A percentile compares a stretch with the other conserved stretches of the same genome.
Evolutionary conservation across 2,797 vertebrate species (phyloP).

Genomic region (Hydrocynus forskahlii): DNA sequence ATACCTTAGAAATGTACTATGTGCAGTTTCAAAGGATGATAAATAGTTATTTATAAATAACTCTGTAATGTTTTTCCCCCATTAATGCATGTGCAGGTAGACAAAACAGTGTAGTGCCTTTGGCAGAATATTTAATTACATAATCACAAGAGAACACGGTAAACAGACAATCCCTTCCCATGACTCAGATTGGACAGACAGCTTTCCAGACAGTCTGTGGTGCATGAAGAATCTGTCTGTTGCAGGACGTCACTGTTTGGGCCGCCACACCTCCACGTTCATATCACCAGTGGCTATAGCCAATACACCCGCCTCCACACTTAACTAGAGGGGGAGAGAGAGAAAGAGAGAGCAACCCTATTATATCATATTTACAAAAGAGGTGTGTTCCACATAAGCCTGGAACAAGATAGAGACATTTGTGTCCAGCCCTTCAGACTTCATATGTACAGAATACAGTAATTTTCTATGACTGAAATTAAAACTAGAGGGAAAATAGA

Average conservation of each 20-base stretch:
- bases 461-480: too few relatives aligned
- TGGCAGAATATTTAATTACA: background rate
- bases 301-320: constrained; percentile 83
- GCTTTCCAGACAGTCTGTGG: background rate
- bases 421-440: too few relatives aligned
- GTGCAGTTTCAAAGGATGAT: background rate
- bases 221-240: background rate
- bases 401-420: too few relatives aligned
- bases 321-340: constrained; percentile 75
- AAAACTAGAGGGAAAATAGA: too few relatives aligned
- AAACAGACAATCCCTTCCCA: background rate
- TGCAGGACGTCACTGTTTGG: constrained; percentile 63
- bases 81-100: background rate
- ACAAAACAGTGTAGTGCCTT: background rate
- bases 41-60: constrained; percentile 3
- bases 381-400: background rate
- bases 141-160: background rate
- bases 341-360: background rate
- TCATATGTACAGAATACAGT: too few relatives aligned
- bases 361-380: too few relatives aligned
- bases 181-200: background rate
- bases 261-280: constrained; percentile 86
- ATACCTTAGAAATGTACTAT: background rate
- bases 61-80: background rate
- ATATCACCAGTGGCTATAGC: constrained; percentile 84